These are phyloP conservation scores for Phyllotis vaccarum DNA, from an alignment of 2,797 vertebrate species.

Conservation along the genomic window DNA sequence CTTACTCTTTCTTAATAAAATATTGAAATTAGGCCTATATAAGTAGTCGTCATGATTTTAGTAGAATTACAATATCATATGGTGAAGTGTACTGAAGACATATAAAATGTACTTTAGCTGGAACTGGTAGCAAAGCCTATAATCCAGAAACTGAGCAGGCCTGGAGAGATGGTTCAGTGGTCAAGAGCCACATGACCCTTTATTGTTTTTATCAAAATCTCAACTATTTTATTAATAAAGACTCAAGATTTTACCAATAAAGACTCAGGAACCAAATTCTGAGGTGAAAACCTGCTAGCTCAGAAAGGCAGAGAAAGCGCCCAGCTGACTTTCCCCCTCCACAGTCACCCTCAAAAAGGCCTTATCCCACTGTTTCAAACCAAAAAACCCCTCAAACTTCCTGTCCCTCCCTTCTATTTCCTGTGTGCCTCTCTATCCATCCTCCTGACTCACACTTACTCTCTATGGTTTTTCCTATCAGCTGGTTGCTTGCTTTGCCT, in stretches of 20 bases:
- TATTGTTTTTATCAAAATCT: neutral
- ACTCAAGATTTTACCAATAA: neutral
- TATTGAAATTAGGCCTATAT: neutral
- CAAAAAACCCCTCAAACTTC: neutral
- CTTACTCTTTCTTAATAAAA: constrained; percentile 35
- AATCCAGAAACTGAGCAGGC: neutral
- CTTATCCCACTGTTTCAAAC: neutral
- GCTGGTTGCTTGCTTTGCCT: neutral
- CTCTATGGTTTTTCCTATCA: neutral
- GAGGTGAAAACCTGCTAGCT: neutral
- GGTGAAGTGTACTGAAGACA: neutral
- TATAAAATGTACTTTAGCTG: neutral
- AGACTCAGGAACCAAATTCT: neutral
- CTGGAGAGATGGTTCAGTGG: neutral
- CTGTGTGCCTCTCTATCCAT: neutral
- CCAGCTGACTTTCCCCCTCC: neutral
- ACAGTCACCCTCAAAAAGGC: neutral
- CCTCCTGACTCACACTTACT: neutral
- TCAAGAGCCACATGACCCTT: neutral
- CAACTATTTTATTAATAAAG: neutral
- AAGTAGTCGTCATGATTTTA: neutral
- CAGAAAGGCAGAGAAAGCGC: neutral
- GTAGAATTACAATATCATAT: neutral
- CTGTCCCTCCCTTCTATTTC: neutral
- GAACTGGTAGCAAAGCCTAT: neutral